A percentile compares a stretch with the other conserved stretches of the same genome.
phyloP scores from a whole-genome alignment of 2,888 invertebrate species.

The Antheraea assamensis region DNA sequence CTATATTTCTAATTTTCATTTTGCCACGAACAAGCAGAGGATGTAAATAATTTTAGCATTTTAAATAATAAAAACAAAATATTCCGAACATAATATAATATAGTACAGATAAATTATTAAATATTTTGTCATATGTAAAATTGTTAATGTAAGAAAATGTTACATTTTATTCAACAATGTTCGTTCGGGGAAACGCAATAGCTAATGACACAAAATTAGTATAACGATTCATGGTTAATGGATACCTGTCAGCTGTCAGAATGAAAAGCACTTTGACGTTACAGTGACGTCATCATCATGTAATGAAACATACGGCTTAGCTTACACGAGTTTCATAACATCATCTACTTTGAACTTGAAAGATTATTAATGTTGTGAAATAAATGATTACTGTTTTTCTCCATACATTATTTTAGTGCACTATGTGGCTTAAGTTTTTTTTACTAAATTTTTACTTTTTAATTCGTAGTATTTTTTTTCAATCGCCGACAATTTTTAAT shows the following conservation, averaged over 20 bases:
- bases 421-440: no score
- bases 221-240: background rate
- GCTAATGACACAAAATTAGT: slow-evolving; percentile 1
- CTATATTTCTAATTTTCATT: no score
- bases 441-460: no score
- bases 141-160: background rate
- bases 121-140: background rate
- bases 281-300: background rate
- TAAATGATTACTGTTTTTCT: no score
- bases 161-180: background rate
- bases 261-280: background rate
- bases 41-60: no score
- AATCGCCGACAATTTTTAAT: no score
- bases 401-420: no score
- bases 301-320: background rate
- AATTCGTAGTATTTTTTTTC: no score
- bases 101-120: background rate
- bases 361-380: background rate
- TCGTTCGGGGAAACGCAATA: background rate
- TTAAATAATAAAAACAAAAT: background rate
- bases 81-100: background rate
- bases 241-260: background rate
- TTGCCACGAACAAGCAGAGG: no score
- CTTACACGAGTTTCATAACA: background rate
- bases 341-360: background rate